Evolutionary conservation across 2,113 vertebrate species (phyloP), one percentile per base, ranked within the genome.

Genomic region (Tenebrosternarchus preto): DNA sequence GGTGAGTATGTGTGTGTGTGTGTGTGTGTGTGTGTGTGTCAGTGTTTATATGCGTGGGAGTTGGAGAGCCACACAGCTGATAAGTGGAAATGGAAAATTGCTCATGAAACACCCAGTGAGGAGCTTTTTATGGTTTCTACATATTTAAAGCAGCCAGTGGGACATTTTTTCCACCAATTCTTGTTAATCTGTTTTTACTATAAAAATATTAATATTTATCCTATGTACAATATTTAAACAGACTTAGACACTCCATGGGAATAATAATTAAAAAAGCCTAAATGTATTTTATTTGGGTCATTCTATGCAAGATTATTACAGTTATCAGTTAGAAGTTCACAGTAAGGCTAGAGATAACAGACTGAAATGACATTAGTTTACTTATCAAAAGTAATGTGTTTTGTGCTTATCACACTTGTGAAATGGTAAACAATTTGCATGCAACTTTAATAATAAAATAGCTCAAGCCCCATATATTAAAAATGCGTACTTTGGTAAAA

Each of bases 31-130:
- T 53, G 27, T 78, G 64, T 71, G 67, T 77, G 56, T 85, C 20
- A 71, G 75, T 24, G 15, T 70, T 46, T 74, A 78, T 85, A 76
- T 87, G 84, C 76, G 84, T 88, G 71, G 84, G 78, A 85, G 80
- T 71, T 68, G 9, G 59, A 82, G 73, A 69, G 55, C 25, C 78
- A 87, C 77, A 84, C 78, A 86, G 87, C 88, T 74, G 78, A 80
- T 22, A 33, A 80, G 78, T 74, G 55, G 67, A 60, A 70, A 68
- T 16, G 24, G 72, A 67, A 50, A 75, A 80, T 81, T 60, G 74
- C 46, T 85, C 68, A 68, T 73, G 76, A 82, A 63, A 83, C 55
- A 33, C n/a, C n/a, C 15, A 66, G 55, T 24, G 24, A 80, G 72
- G 15, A 63, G 73, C 29, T 57, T 46, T 80, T 50, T 22, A 55